phyloP scores from a whole-genome alignment of 2,888 invertebrate genomes.

The Dryobotodes eremita region DNA sequence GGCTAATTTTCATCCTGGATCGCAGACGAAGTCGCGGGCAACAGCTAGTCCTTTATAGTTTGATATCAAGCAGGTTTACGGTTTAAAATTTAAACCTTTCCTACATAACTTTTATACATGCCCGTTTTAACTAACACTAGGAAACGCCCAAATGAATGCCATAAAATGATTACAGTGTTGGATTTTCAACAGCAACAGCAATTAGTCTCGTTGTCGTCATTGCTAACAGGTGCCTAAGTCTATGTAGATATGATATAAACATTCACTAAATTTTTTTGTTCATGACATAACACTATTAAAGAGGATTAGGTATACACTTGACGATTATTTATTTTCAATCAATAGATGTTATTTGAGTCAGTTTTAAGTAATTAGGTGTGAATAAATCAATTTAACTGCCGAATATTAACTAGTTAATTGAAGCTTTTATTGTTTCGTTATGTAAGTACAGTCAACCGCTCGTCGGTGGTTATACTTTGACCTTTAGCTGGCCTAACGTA shows the following conservation, averaged over 20 bases:
- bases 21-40: too few species aligned
- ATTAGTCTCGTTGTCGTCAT: background rate
- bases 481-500: background rate
- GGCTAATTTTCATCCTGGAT: too few species aligned
- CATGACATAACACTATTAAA: slow-evolving; percentile 19
- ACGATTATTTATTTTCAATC: background rate
- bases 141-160: background rate
- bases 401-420: slow-evolving; percentile 7
- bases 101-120: background rate
- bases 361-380: background rate
- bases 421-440: slow-evolving; percentile 1
- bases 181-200: background rate
- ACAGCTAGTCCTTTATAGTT: background rate
- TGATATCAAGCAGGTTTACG: background rate
- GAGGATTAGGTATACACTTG: background rate
- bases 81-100: background rate
- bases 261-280: slow-evolving; percentile 24
- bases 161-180: background rate
- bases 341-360: background rate
- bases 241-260: slow-evolving; percentile 2
- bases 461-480: background rate
- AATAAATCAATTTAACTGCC: slow-evolving; percentile 13
- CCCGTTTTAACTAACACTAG: background rate
- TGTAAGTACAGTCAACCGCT: background rate
- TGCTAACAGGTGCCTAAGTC: background rate